Conservation (phyloP, 2,888 invertebrate genomes). For the Eupithecia exiguata region DNA sequence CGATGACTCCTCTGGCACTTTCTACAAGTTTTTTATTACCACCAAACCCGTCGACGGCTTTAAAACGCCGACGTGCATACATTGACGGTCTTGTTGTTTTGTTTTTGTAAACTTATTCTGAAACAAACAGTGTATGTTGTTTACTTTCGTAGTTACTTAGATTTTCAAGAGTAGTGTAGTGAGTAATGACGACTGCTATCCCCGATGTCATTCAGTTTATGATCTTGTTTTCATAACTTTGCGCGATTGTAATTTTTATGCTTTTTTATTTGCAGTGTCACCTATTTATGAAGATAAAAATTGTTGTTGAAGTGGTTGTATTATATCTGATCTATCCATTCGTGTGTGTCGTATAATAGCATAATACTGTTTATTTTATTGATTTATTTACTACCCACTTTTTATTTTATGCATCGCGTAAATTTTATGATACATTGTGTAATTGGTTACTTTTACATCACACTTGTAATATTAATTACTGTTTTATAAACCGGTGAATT, state of each 20-base stretch:
- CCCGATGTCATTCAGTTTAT: slow-evolving; percentile 51
- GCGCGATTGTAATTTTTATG: slow-evolving; percentile 38
- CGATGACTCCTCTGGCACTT: slow-evolving; percentile 78
- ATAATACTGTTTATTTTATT: slow-evolving; percentile 15
- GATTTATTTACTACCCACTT: not conserved
- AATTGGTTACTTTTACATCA: not conserved
- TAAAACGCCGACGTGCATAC: slow-evolving; percentile 46
- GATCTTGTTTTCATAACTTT: slow-evolving; percentile 54
- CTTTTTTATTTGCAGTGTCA: slow-evolving; percentile 40
- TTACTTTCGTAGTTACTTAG: slow-evolving; percentile 9
- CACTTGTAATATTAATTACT: not conserved
- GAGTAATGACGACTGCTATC: slow-evolving; percentile 52
- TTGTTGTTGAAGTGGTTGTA: slow-evolving; percentile 5
- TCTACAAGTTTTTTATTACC: slow-evolving; percentile 72
- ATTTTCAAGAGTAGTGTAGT: slow-evolving; percentile 25
- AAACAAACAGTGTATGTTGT: slow-evolving; percentile 39
- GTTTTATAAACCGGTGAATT: not conserved
- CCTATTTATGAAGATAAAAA: slow-evolving; percentile 18
- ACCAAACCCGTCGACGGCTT: slow-evolving; percentile 42
- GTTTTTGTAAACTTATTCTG: slow-evolving; percentile 21
- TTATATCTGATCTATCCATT: slow-evolving; percentile 3
- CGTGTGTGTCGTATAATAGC: not conserved
- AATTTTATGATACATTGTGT: not conserved
- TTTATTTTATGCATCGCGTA: not conserved
- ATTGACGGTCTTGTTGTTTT: slow-evolving; percentile 49